Base-by-base conservation (phyloP, 2,888 invertebrate species). In the Hyles lineata region DNA sequence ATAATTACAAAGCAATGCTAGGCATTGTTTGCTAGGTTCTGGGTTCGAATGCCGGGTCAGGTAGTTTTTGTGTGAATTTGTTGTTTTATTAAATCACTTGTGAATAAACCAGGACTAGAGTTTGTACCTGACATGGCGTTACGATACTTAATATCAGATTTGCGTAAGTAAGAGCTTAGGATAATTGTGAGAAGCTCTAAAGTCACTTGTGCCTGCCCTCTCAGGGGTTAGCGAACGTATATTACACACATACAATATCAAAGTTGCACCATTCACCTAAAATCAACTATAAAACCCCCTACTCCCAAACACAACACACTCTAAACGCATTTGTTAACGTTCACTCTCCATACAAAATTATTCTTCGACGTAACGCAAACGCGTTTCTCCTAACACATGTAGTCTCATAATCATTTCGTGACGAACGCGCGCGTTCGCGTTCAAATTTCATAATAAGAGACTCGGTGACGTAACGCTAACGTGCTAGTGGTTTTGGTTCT, bases 381-480 rank as follows among this genome's bases (percentile, higher is more conserved):
- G 67, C 23, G 43, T 23, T 23, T 25, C 2, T 6, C 9, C 60
- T 15, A 63, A 50, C 67, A 50, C 11, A 11, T 43, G 50, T 50
- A 67, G 67, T 67, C 67, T 23, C 17, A 67, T 23, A 50, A 23
- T 50, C 17, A 2, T 0, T n/a, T n/a, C 63, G 19, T 7, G 35
- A 23, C 55, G 23, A 71, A 81, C 78, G 70, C 62, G 50, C 72
- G 75, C 76, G 82, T 83, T 82, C 81, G 76, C 76, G 83, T 83
- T 81, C 43, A 60, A 32, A 70, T 71, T 59, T 50, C 71, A 70
- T 72, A 72, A 63, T 75, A 77, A 74, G 73, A 72, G 61, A 75
- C 74, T 69, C 58, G 70, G 71, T 70, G 58, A 75, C 62, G 60
- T 74, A 79, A 82, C 82, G 76, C 75, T 71, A 75, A 81, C 80